Percentiles rank a stretch among this genome's conserved stretches.
Conservation (phyloP, 1,140 invertebrate species). For the Cydia strobilella region DNA sequence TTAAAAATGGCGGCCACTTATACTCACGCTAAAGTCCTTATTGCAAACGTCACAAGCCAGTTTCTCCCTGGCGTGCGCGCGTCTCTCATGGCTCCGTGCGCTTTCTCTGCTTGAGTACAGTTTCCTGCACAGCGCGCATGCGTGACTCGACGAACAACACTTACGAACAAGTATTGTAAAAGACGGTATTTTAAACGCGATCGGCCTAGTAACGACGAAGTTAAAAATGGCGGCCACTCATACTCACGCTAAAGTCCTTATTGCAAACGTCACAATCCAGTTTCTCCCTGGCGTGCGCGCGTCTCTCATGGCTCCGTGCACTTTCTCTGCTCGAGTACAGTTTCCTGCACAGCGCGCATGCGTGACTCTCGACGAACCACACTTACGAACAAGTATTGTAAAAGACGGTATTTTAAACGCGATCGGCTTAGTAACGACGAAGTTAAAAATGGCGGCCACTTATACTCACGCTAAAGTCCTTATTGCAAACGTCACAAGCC, state of each 20-base stretch:
- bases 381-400: too few relatives aligned
- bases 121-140: constrained; percentile 41
- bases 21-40: constrained; percentile 45
- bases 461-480: constrained; percentile 30
- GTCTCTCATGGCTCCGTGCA: constrained; percentile 41
- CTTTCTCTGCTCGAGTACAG: constrained; percentile 45
- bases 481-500: neutral
- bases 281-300: constrained; percentile 38
- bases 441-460: too few relatives aligned
- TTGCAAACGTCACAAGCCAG: constrained; percentile 38
- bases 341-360: constrained; percentile 41
- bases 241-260: constrained; percentile 46
- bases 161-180: too few relatives aligned
- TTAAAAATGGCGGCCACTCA: neutral
- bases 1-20: neutral
- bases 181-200: too few relatives aligned
- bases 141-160: neutral
- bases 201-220: too few relatives aligned
- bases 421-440: too few relatives aligned
- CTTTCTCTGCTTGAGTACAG: constrained; percentile 45
- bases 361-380: constrained; percentile 23
- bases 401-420: too few relatives aligned
- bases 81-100: constrained; percentile 42
- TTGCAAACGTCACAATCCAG: constrained; percentile 38
- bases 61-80: constrained; percentile 38